Conservation (phyloP, 2,113 vertebrate genomes). For the Carassius carassius region DNA sequence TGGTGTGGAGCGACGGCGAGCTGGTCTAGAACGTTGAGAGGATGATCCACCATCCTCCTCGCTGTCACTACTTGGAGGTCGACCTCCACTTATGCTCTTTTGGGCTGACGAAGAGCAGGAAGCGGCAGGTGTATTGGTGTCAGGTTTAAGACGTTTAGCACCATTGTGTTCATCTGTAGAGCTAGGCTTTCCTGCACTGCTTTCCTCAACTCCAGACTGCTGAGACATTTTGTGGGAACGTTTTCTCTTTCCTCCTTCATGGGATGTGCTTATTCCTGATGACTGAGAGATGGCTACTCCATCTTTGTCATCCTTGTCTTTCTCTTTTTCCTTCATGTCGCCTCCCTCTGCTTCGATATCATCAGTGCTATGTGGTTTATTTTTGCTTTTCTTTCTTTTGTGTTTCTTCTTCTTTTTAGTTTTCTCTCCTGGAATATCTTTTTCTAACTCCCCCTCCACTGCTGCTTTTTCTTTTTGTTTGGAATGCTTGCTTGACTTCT, state of each 20-base stretch:
- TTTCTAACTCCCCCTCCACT: conserved; percentile 76
- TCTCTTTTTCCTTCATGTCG: conserved; percentile 58
- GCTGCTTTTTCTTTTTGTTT: conserved; percentile 80
- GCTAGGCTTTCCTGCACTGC: conserved; percentile 65
- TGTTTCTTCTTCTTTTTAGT: conserved; percentile 91
- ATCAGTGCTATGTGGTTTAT: conserved; percentile 64
- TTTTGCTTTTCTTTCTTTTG: conserved; percentile 87
- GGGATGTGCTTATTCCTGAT: conserved; percentile 54
- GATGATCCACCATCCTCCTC: conserved; percentile 84
- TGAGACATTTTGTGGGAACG: conserved; percentile 74
- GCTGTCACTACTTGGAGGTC: conserved; percentile 86
- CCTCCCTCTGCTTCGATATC: conserved; percentile 50
- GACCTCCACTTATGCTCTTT: conserved; percentile 67
- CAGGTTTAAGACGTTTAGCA: conserved; percentile 73
- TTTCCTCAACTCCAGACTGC: conserved; percentile 69
- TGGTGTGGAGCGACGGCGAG: conserved; percentile 77
- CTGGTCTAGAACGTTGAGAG: conserved; percentile 72
- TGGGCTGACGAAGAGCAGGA: conserved; percentile 77
- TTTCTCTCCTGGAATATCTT: conserved; percentile 77
- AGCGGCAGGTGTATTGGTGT: conserved; percentile 64
- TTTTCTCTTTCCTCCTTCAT: conserved; percentile 79
- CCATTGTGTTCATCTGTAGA: conserved; percentile 80
- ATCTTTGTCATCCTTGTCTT: conserved; percentile 72
- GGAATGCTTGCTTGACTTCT: conserved; percentile 91
- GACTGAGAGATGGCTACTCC: conserved; percentile 49